A percentile compares a stretch with the other conserved stretches of the same genome.
Conservation (phyloP, 2,113 vertebrate genomes). For the Lanius ludovicianus region DNA sequence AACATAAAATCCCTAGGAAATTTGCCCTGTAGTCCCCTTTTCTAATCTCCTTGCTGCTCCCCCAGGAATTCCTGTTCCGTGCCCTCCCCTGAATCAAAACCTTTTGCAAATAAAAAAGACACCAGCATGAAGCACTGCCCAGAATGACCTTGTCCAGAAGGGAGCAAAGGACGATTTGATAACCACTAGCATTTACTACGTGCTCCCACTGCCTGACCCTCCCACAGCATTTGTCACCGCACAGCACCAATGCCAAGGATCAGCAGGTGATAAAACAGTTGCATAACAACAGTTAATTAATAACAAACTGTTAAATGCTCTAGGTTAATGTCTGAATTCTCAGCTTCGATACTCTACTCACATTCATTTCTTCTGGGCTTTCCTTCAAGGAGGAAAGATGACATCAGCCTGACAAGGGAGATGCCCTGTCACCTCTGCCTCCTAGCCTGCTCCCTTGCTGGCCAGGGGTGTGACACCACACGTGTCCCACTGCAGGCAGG, state of each 20-base stretch:
- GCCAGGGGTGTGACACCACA: not conserved
- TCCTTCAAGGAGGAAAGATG: not conserved
- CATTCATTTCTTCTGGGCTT: not conserved
- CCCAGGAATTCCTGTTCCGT: not conserved
- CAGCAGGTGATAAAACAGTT: not conserved
- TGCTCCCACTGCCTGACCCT: not conserved
- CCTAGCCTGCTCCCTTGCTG: not conserved
- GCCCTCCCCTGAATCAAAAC: not conserved
- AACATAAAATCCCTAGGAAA: not conserved
- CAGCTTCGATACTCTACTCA: not conserved
- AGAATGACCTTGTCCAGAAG: not conserved
- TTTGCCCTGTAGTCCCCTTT: not conserved
- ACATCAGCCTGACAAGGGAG: accelerated
- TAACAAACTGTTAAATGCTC: not conserved
- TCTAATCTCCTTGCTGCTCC: not conserved
- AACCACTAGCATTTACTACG: not conserved
- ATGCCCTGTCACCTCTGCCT: not conserved
- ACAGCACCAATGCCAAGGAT: not conserved
- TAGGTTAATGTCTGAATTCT: not conserved
- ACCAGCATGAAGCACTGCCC: not conserved
- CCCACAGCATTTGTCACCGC: accelerated
- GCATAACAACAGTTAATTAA: not conserved
- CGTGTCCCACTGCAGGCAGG: not conserved
- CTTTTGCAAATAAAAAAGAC: not conserved
- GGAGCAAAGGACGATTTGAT: not conserved